Base-by-base conservation (phyloP, 2,113 vertebrate genomes). In the Myanophis thanlyinensis region DNA sequence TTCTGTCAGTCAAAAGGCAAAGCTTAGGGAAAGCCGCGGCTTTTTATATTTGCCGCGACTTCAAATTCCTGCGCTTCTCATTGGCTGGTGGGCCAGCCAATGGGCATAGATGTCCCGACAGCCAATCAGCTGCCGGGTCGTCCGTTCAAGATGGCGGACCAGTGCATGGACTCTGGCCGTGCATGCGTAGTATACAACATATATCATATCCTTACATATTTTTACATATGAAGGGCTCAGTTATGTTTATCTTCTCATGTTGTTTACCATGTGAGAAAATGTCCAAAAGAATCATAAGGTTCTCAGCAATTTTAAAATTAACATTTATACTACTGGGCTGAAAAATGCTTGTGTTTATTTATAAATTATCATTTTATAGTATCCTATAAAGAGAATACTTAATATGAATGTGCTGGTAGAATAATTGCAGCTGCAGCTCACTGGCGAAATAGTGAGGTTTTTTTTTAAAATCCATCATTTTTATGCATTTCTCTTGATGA, bases 301-400 rank as follows among this genome's bases (percentile, higher is more conserved):
- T 93, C 15, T 54, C 23, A 92, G 1, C 89, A 90, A 47, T 30
- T 10, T 47, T 47, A 62, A 47, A 59, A 47, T 25, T 18, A 8
- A 48, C 25, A 10, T 62, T 7, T 80, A 53, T 94, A 87, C 91
- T 27, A 47, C 89, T 92, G 91, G 56, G 86, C 90, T 93, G 53
- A 30, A 89, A 93, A 91, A 91, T 94, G 89, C 85, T 93, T 95
- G 90, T 91, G 90, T 88, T 89, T 54, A 49, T 93, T 89, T 94
- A 62, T 87, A 94, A 85, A 89, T 94, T 97, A 86, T 95, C 93
- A 96, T 92, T 85, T 92, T 93, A 51, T 87, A 94, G 94, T 62
- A 93, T 89, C 93, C 94, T 85, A 93, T 95, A 95, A 96, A 95
- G 95, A 90, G 89, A 30, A 92, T 95, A 93, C 94, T 95, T 94